These are phyloP conservation scores for Sebastes schlegelii DNA, from an alignment of 2,113 vertebrate species.

Conservation along the genomic window DNA sequence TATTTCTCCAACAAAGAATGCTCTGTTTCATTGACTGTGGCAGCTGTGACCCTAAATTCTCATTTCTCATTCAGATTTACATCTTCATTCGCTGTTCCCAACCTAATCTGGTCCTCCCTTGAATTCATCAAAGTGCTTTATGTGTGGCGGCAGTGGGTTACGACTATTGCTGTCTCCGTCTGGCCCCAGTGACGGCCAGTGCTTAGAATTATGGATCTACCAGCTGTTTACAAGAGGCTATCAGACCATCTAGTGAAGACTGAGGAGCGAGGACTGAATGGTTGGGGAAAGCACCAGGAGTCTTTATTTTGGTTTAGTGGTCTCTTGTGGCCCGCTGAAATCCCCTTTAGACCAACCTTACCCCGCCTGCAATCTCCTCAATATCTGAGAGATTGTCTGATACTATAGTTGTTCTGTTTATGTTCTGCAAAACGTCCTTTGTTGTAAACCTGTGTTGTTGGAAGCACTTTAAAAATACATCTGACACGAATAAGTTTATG, in stretches of 20 bases:
- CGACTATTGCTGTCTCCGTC: constrained; percentile 21
- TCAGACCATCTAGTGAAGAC: constrained; percentile 48
- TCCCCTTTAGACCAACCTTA: constrained; percentile 45
- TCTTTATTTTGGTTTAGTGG: constrained; percentile 65
- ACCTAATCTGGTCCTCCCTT: constrained; percentile 25
- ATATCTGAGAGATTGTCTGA: constrained; percentile 59
- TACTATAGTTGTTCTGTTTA: constrained; percentile 57
- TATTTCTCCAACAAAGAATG: constrained; percentile 41
- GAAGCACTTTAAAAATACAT: constrained; percentile 51
- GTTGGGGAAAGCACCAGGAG: constrained; percentile 58
- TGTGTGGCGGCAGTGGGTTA: constrained; percentile 6
- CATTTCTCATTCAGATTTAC: constrained; percentile 48
- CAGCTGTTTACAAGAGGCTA: constrained; percentile 59
- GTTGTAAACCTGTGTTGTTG: constrained; percentile 65
- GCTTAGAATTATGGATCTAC: constrained; percentile 48
- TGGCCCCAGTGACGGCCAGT: constrained; percentile 3
- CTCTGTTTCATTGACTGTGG: not conserved
- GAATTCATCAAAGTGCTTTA: constrained; percentile 47
- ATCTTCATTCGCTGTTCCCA: constrained; percentile 29
- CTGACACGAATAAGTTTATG: not conserved
- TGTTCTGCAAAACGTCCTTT: constrained; percentile 55
- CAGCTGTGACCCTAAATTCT: constrained; percentile 6
- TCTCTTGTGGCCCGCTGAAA: constrained; percentile 57
- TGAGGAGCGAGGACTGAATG: constrained; percentile 11
- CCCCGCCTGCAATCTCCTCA: constrained; percentile 38